Base-by-base conservation (phyloP, 2,888 invertebrate genomes). In the Octonoba sinensis region DNA sequence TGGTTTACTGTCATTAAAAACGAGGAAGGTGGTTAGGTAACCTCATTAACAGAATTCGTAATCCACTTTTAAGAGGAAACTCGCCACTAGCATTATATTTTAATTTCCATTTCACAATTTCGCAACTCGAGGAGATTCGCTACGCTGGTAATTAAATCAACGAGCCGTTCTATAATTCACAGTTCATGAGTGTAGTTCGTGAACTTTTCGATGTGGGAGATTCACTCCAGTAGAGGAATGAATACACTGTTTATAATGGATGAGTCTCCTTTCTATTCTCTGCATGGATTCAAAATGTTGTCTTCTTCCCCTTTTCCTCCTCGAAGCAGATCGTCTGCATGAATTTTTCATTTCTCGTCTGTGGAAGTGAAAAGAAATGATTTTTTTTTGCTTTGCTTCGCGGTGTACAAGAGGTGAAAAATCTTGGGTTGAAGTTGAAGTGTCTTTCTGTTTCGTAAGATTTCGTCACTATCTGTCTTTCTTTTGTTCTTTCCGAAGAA, bases 131-230 rank as follows among this genome's bases (percentile, higher is more conserved):
- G 75, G 75, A 67, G 75, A 75, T 75, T 51, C 75, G 67, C 75
- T 59, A 67, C 75, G 49, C 36, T 67, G 60, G 67, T 75, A 75
- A 75, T 75, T 75, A 75, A 75, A 75, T 75, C 75, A 75, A 36
- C 67, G 67, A 67, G 13, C 67, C 75, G 22, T 67, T 60, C 49
- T 59, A 60, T 67, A 75, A 67, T n/a, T 75, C 75, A 67, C 67
- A 27, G 54, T 20, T 18, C 54, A 36, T 36, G 36, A 36, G 36
- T 36, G 36, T 8, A 4, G 64, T 64, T 44, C 44, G 12, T n/a
- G 64, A 46, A 44, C n/a, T 44, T 44, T 36, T 8, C 36, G 3
- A 36, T 36, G 36, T 20, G 24, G 64, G 27, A 27, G 64, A 64
- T 64, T 1, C 54, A 64, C 62, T 64, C 62, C 46, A 27, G 27